Conservation (phyloP, 64 coral and sea anemone species). For the Exaiptasia diaphana region DNA sequence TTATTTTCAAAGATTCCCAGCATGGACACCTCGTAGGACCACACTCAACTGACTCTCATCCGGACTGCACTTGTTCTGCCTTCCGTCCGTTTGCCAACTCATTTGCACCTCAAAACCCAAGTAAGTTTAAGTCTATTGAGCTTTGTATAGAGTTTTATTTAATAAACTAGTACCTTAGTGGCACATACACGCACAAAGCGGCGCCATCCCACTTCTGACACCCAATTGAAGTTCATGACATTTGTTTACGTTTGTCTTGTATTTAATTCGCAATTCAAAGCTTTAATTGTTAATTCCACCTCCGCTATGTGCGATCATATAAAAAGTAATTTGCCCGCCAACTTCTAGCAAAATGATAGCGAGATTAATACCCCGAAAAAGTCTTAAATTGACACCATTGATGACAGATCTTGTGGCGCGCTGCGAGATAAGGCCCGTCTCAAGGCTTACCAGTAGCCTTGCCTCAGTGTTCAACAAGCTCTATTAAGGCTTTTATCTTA, state of each 20-base stretch:
- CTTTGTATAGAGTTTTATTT: slow-evolving; percentile 67
- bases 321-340: slow-evolving; percentile 2
- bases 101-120: slow-evolving; percentile 70
- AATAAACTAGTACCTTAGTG: slow-evolving; percentile 53
- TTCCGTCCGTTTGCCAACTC: slow-evolving; percentile 68
- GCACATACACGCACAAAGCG: slow-evolving; percentile 20
- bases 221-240: not conserved
- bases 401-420: slow-evolving; percentile 8
- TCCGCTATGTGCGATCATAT: slow-evolving; percentile 4
- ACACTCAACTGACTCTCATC: slow-evolving; percentile 45
- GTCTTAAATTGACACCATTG: slow-evolving; percentile 10
- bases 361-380: slow-evolving; percentile 28
- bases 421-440: slow-evolving; percentile 1
- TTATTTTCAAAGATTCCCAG: slow-evolving; percentile 32
- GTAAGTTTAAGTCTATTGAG: slow-evolving; percentile 19
- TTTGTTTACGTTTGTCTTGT: slow-evolving; percentile 26
- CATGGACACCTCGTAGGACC: slow-evolving; percentile 13
- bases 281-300: not conserved
- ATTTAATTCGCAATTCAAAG: slow-evolving; percentile 20
- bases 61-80: slow-evolving; percentile 83
- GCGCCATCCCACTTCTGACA: not conserved
- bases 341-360: slow-evolving; percentile 12
- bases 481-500: slow-evolving; percentile 4
- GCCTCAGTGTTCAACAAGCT: not conserved
- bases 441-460: slow-evolving; percentile 19